Evolutionary conservation across 2,888 invertebrate species (phyloP), one percentile per base, ranked within the genome.

Genomic region (Leucophenga maculata): DNA sequence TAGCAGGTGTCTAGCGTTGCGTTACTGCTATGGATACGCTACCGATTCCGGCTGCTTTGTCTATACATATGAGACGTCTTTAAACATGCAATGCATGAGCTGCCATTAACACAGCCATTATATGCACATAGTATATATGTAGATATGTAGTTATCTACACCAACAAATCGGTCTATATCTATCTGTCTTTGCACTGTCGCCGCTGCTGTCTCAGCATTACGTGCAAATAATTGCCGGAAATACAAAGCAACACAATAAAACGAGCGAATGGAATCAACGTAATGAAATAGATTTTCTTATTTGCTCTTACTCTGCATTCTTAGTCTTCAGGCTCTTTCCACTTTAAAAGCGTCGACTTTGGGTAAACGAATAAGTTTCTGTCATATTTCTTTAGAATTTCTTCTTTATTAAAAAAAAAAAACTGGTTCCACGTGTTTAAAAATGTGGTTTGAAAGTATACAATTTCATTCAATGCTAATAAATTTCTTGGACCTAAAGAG

Each of bases 211-310:
- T 52, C 59, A 65, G 69, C 75, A 71, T 69, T 75, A 73, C 80
- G 75, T 81, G 75, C 79, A 80, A 83, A 80, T 80, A 80, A 80
- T 83, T 80, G 80, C 77, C 83, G 80, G 83, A 80, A 80, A 80
- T 78, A 83, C 83, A 83, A 80, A 83, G 74, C 78, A 80, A 18
- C 60, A 60, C 60, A 39, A 60, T 3, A 78, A 77, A 72, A 67
- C 74, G 67, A 50, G 14, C 59, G 59, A 9, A 78, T 75, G 78
- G 72, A 77, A 74, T 77, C 71, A 75, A 74, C 39, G 75, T 57
- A 69, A 72, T 68, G 74, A 70, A 71, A 83, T 77, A 82, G 78
- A 80, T 83, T 80, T 64, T 78, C 71, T 82, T 82, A 83, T 80
- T 83, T 74, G 74, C 72, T 71, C 26, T 13, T 31, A 14, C 62